Base-by-base conservation (phyloP, 2,888 invertebrate genomes). In the Penaeus monodon region DNA sequence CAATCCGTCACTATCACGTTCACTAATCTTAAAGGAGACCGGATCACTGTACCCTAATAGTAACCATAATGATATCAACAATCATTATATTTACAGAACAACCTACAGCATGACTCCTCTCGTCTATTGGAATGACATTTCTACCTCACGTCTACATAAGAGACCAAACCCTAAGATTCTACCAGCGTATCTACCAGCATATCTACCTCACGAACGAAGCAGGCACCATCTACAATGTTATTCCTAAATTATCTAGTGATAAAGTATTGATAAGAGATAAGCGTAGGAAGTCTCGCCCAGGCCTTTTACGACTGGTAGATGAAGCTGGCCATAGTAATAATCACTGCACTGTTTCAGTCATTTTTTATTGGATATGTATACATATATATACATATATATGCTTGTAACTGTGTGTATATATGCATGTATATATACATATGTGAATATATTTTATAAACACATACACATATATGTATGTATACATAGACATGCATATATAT, bases 191-290 rank as follows among this genome's bases (percentile, higher is more conserved):
- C 33, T 74, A 82, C 63, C 57, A 38, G 49, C 27, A 76, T 84
- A 84, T 57, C 57, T 57, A 57, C 57, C 57, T 57, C 77, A 77
- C 8, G 44, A 49, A 77, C 84, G 84, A 77, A 78, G 84, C 84
- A 84, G 84, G 84, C 84, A 84, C 84, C 84, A 78, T 84, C 84
- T 84, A 84, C 84, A 63, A 65, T 77, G 33, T 68, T 77, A 66
- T 29, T 84, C 73, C 81, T 81, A 81, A 44, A 70, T 66, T 70
- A 57, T 44, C 81, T 81, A 68, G 49, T 49, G 57, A 81, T 38
- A 57, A 57, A 57, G 57, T 57, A 57, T 57, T 81, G 70, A 29
- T 22, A 27, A 29, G 68, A 70, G 27, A 70, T 38, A 38, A 49
- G 81, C 73, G 73, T 73, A 73, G 73, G 73, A 38, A 38, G 78